Base-by-base conservation (phyloP, 2,888 invertebrate species). In the Diabrotica balteata region DNA sequence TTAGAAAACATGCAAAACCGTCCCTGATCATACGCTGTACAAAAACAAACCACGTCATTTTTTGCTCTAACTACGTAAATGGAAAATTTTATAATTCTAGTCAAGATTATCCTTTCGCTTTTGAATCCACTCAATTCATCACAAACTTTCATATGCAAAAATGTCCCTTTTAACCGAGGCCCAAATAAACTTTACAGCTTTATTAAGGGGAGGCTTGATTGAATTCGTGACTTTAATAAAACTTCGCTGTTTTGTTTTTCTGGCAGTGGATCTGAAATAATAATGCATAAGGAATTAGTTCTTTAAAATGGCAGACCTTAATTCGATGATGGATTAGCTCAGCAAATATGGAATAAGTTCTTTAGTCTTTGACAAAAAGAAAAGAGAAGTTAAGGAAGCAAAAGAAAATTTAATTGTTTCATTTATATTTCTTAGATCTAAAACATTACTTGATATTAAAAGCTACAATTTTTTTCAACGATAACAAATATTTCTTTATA, bases 191-290 rank as follows among this genome's bases (percentile, higher is more conserved):
- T 49, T 49, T 49, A 8, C 59, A 10, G 59, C 59, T 49, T 43
- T 57, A 57, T 57, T 60, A 60, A 51, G 22, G 10, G 9, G 32
- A 17, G 44, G 17, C 8, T 11, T 51, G 51, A 50, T 60, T 60
- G 60, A 60, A 60, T 60, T 60, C 60, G 60, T 60, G 60, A 60
- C 60, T 59, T 59, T 59, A 11, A 50, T 59, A 59, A 50, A 59
- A 59, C 59, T 51, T 60, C 8, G 60, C 44, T 22, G 54, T 17
- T 50, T 50, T 60, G 43, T 51, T 51, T 51, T 60, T 11, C 44
- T 43, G 44, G 8, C 42, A 6, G 6, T 44, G 43, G 46, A 60
- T 60, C 51, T 58, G 32, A 49, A 58, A 47, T 58, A 58, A 47
- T 58, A 47, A 46, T 32, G 46, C 58, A 46, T 47, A 53, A 53